Evolutionary conservation across 2,113 vertebrate genomes (phyloP).

Genomic region (Bubo scandiacus): DNA sequence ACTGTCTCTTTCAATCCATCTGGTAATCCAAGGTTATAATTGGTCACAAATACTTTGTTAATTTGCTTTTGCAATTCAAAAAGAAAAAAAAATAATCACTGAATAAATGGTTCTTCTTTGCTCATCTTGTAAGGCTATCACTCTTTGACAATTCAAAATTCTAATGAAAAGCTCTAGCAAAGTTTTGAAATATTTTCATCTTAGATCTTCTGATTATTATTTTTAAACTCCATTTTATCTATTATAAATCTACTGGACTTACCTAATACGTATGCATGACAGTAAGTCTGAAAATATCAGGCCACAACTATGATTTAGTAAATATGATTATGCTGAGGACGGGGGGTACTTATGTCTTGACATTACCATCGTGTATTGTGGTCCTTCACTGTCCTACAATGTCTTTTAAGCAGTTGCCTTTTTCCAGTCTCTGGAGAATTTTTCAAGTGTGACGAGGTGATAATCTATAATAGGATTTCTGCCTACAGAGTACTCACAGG

Average conservation of each 20-base stretch:
- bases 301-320: background rate
- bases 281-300: background rate
- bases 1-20: slow-evolving; percentile 50
- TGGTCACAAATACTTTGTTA: slow-evolving; percentile 7
- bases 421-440: slow-evolving; percentile 25
- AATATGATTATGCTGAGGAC: background rate
- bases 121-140: background rate
- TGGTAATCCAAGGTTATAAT: slow-evolving; percentile 23
- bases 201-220: background rate
- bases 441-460: slow-evolving; percentile 39
- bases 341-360: background rate
- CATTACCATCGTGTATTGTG: background rate
- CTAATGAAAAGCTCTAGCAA: background rate
- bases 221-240: background rate
- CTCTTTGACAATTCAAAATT: background rate
- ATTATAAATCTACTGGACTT: background rate
- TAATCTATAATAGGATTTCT: slow-evolving; percentile 61
- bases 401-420: background rate
- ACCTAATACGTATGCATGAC: background rate
- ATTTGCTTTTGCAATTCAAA: background rate
- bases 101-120: background rate
- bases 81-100: background rate
- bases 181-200: background rate
- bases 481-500: slow-evolving; percentile 2
- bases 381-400: slow-evolving; percentile 23